Evolutionary conservation across 2,113 vertebrate species (phyloP), one percentile per base, ranked within the genome.

Genomic region (Australoheros scitulus): DNA sequence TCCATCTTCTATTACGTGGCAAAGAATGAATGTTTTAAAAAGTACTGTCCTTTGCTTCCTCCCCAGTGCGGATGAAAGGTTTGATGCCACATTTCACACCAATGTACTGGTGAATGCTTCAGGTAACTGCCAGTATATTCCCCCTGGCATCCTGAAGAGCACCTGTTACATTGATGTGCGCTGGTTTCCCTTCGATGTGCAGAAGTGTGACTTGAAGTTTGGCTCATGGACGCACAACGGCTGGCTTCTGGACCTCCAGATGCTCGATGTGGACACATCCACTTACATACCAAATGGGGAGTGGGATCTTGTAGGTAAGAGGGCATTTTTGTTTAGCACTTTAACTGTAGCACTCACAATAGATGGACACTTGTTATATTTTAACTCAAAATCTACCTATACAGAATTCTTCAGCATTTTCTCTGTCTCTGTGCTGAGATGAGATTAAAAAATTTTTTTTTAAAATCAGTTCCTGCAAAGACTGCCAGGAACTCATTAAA

Each of bases 71-170:
- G 97, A 97, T 79, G 97, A 97, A 89, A 95, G 96, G 72, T 97
- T 97, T 50, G 96, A 97, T 47, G 96, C 96, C 4, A 97, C 96
- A 7, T 97, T 97, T 92, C 97, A 97, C 90, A 97, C 96, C 59
- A 97, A 97, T 14, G 97, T 97, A 22, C 89, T 97, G 87, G 97
- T 97, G 89, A 97, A 97, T 83, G 96, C 95, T 2, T 96, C 96
- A 1, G 97, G 97, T 63, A 89, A 96, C 88, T 97, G 97, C 84
- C 97, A 97, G 91, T 97, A 97, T 92, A 96, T 97, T 83, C 97
- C 97, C 68, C 97, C 97, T 80, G 97, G 97, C 64, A 98, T 99
- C 88, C 94, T 99, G 92, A 98, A 97, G 93, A 99, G 97, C 84
- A 95, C 95, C 32, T 95, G 95, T 84, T 95, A 95, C 91, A 95